Base-by-base conservation (phyloP, 2,888 invertebrate genomes). In the Linyphia triangularis region DNA sequence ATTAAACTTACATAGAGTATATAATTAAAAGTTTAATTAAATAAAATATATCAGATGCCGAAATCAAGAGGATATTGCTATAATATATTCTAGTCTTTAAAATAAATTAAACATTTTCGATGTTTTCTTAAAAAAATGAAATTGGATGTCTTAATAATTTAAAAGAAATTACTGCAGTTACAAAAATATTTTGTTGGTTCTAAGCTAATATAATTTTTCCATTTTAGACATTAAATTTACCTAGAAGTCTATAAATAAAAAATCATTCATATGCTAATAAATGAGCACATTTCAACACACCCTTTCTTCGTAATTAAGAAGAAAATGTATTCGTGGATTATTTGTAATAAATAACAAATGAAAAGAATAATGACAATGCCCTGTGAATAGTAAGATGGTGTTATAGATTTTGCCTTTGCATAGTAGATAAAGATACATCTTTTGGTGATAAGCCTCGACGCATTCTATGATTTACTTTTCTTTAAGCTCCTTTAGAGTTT, bases 401-500 rank as follows among this genome's bases (percentile, higher is more conserved):
- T 51, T 51, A 51, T 51, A 51, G 13, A 51, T 51, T 51, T 33
- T 51, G 13, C 16, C 51, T 51, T n/a, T 51, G 16, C 51, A 16
- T 51, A n/a, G n/a, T n/a, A 51, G 51, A 51, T 51, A 51, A 16
- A 51, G 51, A 51, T 51, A 51, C 51, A 51, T 51, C 51, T 51
- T 51, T 51, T 51, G n/a, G 51, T 51, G 51, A 51, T 51, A 51
- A 51, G 51, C 51, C 51, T n/a, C 16, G 16, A n/a, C 51, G 51
- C 13, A 51, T n/a, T 3, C 51, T 51, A 51, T 51, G 51, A 51
- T 51, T 26, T 40, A 3, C 30, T 59, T 73, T 73, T 72, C 26
- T 51, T 19, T 24, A 57, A 59, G 26, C 59, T 59, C 70, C 28
- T 81, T 70, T 37, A 26, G 57, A 63, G 51, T 51, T 51, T 82